Conservation (phyloP, 2,113 vertebrate genomes). For the Triplophysa rosa region DNA sequence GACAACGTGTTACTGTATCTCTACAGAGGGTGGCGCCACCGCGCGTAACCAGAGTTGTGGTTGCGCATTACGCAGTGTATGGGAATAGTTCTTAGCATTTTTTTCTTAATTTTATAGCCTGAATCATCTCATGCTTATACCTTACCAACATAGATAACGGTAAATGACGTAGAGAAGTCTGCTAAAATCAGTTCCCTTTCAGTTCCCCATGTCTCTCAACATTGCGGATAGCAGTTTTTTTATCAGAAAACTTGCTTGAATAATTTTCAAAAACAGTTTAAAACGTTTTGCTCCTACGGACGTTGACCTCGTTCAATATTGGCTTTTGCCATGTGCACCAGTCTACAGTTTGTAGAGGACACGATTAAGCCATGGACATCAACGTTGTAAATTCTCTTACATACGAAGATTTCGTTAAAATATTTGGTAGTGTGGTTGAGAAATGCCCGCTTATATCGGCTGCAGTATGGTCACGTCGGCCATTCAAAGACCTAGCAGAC, state of each 20-base stretch:
- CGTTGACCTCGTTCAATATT: conserved; percentile 27
- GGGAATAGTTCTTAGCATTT: no score
- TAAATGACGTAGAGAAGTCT: no score
- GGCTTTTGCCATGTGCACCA: background rate
- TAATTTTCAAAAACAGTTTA: no score
- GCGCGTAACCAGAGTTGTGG: background rate
- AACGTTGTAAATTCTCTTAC: conserved; percentile 71
- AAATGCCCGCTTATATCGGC: conserved; percentile 78
- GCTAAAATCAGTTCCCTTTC: no score
- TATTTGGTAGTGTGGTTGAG: conserved; percentile 82
- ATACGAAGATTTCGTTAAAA: conserved; percentile 77
- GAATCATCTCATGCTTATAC: background rate
- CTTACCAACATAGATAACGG: no score
- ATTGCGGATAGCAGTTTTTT: no score
- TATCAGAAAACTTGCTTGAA: no score
- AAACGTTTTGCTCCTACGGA: background rate
- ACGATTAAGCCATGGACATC: conserved; percentile 69
- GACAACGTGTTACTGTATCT: background rate
- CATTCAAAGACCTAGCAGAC: conserved; percentile 66
- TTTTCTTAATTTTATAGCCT: background rate
- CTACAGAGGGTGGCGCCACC: background rate
- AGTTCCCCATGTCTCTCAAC: no score
- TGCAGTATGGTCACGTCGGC: conserved; percentile 76
- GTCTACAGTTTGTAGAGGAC: background rate
- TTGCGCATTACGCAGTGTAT: no score